Percentiles rank a stretch among this genome's conserved stretches.
Conservation (phyloP, 1,140 invertebrate species). For the Pseudobourletiella spinata region DNA sequence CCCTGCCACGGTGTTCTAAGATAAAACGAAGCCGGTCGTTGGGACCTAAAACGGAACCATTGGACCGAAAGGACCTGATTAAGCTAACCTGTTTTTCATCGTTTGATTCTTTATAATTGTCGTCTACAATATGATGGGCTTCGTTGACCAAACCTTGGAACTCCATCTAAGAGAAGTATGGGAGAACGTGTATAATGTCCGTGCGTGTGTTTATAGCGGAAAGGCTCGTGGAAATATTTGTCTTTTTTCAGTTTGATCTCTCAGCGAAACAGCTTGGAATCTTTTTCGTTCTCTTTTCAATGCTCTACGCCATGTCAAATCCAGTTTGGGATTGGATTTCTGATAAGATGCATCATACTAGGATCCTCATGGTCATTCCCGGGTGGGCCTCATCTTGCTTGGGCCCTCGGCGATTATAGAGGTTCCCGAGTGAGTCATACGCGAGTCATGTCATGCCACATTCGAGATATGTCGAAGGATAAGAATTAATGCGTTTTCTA, state of each 20-base stretch:
- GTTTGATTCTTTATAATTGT: slow-evolving; percentile 57
- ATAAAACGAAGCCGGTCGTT: neutral
- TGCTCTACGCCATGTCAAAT: slow-evolving; percentile 60
- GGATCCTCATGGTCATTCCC: slow-evolving; percentile 58
- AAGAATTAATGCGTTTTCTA: too few species aligned
- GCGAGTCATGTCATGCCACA: too few species aligned
- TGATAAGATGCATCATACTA: slow-evolving; percentile 55
- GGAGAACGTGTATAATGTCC: too few species aligned
- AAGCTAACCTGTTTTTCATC: slow-evolving; percentile 57
- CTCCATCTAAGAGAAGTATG: slow-evolving; percentile 58
- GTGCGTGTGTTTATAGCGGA: too few species aligned
- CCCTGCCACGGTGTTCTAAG: slow-evolving; percentile 51
- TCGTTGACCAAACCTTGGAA: slow-evolving; percentile 65
- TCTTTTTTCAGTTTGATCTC: slow-evolving; percentile 50
- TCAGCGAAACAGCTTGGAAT: slow-evolving; percentile 58
- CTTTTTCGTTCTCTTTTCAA: slow-evolving; percentile 62
- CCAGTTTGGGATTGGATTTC: slow-evolving; percentile 63
- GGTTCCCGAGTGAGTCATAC: slow-evolving; percentile 43
- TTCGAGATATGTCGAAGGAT: too few species aligned
- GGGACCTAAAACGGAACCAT: too few species aligned
- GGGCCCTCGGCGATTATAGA: slow-evolving; percentile 58
- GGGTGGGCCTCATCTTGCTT: slow-evolving; percentile 52
- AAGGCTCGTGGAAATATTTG: too few species aligned
- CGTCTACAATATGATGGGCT: slow-evolving; percentile 59
- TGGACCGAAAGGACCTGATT: slow-evolving; percentile 53